A percentile compares a stretch with the other conserved stretches of the same genome.
These are phyloP conservation scores for Lochmaea capreae DNA, from an alignment of 2,888 invertebrate genomes.

Conservation along the genomic window DNA sequence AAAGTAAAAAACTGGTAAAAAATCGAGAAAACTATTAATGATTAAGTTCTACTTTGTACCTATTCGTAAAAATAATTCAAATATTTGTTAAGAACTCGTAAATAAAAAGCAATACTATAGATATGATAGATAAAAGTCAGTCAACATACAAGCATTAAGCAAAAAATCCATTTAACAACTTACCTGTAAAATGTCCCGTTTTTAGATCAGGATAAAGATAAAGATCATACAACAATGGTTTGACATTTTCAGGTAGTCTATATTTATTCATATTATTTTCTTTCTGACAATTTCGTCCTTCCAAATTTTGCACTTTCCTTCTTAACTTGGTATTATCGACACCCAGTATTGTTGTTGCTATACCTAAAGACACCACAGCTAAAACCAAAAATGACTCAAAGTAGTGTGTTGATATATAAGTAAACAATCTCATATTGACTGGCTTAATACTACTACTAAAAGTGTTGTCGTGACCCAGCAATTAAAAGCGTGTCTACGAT, in stretches of 20 bases:
- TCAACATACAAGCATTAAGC: neutral
- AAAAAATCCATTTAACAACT: slow-evolving; percentile 2
- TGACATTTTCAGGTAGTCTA: slow-evolving; percentile 70
- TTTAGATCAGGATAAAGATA: slow-evolving; percentile 74
- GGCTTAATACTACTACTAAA: neutral
- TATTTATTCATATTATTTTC: slow-evolving; percentile 59
- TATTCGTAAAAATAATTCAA: no score
- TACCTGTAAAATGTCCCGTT: slow-evolving; percentile 69
- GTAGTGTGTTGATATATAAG: slow-evolving; percentile 60
- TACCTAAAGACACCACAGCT: slow-evolving; percentile 64
- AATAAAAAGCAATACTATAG: neutral
- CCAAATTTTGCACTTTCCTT: slow-evolving; percentile 47
- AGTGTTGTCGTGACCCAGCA: neutral
- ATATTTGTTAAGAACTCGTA: neutral
- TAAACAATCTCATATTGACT: slow-evolving; percentile 40
- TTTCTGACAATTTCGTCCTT: slow-evolving; percentile 15
- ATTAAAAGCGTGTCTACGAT: neutral
- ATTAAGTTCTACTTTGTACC: no score
- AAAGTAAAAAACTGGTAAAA: no score
- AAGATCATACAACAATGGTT: slow-evolving; percentile 77
- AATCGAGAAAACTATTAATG: no score
- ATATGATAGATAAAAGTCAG: neutral
- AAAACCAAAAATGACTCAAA: slow-evolving; percentile 61
- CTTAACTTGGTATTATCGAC: slow-evolving; percentile 62
- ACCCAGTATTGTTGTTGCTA: slow-evolving; percentile 69